phyloP scores from a whole-genome alignment of 2,888 invertebrate genomes.

The Trachelus stipa region DNA sequence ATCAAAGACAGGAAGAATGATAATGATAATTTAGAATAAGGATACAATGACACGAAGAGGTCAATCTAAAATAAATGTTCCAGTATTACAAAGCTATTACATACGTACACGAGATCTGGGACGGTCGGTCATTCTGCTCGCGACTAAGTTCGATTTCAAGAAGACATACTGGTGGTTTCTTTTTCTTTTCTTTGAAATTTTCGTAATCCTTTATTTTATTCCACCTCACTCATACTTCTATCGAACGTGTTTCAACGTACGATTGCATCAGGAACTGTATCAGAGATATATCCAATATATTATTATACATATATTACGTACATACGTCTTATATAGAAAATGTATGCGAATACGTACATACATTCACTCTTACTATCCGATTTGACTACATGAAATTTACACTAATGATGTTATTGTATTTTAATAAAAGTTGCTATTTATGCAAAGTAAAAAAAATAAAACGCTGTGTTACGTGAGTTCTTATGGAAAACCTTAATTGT shows the following conservation, averaged over 20 bases:
- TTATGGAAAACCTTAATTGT: conserved; percentile 50
- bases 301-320: not conserved
- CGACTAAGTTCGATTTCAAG: not conserved
- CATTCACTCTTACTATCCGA: conserved; percentile 39
- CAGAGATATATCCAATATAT: conserved; percentile 37
- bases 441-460: conserved; percentile 48
- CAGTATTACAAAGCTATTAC: not conserved
- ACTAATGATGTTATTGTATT: conserved; percentile 58
- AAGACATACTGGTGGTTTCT: not conserved
- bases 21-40: not conserved
- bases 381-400: conserved; percentile 42
- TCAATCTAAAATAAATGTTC: not conserved
- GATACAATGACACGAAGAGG: not conserved
- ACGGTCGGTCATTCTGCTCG: not conserved
- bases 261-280: conserved; percentile 57
- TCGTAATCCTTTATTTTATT: not conserved
- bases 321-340: conserved; percentile 7
- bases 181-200: not conserved
- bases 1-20: not conserved
- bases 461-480: conserved; percentile 60
- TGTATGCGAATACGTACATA: conserved; percentile 24
- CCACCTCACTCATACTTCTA: not conserved
- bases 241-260: conserved; percentile 3
- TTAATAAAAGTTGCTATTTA: conserved; percentile 64
- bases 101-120: not conserved